These are phyloP conservation scores for Nothocercus nigrocapillus DNA, from an alignment of 2,113 vertebrate genomes.

Conservation along the genomic window DNA sequence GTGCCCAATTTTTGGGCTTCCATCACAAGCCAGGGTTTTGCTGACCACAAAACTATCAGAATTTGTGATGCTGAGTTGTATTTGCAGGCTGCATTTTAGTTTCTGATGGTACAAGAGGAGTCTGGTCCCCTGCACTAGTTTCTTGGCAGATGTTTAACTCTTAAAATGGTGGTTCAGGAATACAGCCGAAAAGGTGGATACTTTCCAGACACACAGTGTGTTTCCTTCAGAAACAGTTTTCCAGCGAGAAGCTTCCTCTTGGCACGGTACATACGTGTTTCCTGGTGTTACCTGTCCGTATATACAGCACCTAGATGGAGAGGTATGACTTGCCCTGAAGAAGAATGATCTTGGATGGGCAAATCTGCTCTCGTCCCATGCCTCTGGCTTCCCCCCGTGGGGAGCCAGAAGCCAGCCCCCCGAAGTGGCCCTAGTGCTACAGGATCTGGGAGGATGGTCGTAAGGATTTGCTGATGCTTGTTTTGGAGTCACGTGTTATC, in stretches of 20 bases:
- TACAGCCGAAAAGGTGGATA: neutral
- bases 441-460: neutral
- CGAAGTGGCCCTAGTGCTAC: fast-evolving
- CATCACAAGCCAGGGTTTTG: neutral
- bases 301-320: neutral
- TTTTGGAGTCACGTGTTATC: neutral
- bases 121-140: neutral
- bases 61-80: fast-evolving
- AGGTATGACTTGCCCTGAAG: neutral
- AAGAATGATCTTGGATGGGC: neutral
- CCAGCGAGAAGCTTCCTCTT: neutral
- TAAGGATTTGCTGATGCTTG: neutral
- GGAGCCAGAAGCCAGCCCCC: too few species aligned
- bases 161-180: neutral
- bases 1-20: neutral
- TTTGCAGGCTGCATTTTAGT: fast-evolving
- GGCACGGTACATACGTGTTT: fast-evolving
- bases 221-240: neutral
- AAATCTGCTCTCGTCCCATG: fast-evolving
- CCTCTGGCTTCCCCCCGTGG: fast-evolving
- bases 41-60: fast-evolving
- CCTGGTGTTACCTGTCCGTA: neutral
- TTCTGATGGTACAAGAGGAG: fast-evolving
- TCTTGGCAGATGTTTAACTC: neutral
- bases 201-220: fast-evolving